A percentile compares a stretch with the other conserved stretches of the same genome.
phyloP scores from a whole-genome alignment of 2,888 invertebrate genomes.

The Melangyna quadrimaculata region DNA sequence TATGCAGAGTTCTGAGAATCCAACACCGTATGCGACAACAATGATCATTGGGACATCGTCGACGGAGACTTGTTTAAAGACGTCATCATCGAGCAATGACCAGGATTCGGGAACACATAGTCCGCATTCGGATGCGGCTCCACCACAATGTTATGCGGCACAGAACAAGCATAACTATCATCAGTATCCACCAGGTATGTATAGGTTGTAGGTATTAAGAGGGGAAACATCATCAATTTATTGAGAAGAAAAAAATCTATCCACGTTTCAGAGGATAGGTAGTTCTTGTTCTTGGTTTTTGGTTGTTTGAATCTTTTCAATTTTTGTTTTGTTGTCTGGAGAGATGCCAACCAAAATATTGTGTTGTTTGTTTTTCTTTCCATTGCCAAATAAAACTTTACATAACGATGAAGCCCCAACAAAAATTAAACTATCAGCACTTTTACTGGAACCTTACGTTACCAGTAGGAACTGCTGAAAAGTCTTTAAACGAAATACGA shows the following conservation, averaged over 20 bases:
- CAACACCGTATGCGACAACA: constrained; percentile 89
- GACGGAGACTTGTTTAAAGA: constrained; percentile 80
- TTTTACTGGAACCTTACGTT: too few species aligned
- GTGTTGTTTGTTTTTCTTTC: not conserved
- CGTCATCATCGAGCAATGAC: constrained; percentile 79
- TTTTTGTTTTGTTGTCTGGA: constrained; percentile 23
- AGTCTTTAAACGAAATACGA: too few species aligned
- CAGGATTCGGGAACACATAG: constrained; percentile 81
- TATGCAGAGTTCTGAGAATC: constrained; percentile 83
- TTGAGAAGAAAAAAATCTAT: not conserved
- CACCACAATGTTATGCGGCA: constrained; percentile 75
- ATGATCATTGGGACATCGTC: constrained; percentile 84
- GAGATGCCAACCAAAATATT: constrained; percentile 1
- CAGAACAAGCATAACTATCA: constrained; percentile 78
- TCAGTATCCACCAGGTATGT: constrained; percentile 81
- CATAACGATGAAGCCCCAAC: too few species aligned
- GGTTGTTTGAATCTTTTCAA: not conserved
- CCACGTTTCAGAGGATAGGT: not conserved
- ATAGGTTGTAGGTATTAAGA: constrained; percentile 21
- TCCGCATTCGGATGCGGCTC: constrained; percentile 79
- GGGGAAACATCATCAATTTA: not conserved
- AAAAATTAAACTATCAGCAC: too few species aligned
- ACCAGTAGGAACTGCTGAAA: too few species aligned
- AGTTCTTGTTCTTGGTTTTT: constrained; percentile 10
- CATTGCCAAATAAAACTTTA: too few species aligned